These are phyloP conservation scores for Eristalis tenax DNA, from an alignment of 2,888 invertebrate species.

Conservation along the genomic window DNA sequence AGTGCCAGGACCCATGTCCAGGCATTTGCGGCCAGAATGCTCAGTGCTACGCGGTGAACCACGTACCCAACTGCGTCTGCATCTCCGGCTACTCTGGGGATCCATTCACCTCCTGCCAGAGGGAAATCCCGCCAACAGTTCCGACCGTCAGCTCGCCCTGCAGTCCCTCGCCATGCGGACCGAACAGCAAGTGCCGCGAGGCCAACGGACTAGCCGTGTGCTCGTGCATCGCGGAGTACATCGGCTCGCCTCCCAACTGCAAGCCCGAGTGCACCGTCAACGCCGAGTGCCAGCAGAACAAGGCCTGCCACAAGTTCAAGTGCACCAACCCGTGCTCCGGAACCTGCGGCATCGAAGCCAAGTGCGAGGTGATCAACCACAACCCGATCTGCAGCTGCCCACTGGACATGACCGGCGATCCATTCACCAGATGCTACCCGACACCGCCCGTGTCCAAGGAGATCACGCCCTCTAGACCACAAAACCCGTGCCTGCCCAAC, in stretches of 20 bases:
- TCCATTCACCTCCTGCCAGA: constrained; percentile 84
- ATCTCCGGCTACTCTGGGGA: constrained; percentile 87
- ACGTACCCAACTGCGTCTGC: constrained; percentile 93
- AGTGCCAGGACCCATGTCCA: constrained; percentile 93
- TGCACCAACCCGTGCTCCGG: constrained; percentile 92
- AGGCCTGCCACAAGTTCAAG: constrained; percentile 91
- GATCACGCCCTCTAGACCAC: constrained; percentile 74
- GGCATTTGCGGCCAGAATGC: constrained; percentile 92
- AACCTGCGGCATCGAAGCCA: constrained; percentile 89
- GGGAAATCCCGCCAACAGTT: constrained; percentile 75
- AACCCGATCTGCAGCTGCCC: constrained; percentile 92
- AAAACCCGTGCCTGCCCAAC: constrained; percentile 87
- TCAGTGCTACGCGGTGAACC: constrained; percentile 91
- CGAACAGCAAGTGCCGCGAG: constrained; percentile 89
- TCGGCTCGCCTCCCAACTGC: constrained; percentile 91
- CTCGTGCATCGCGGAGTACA: constrained; percentile 87
- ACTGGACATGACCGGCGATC: constrained; percentile 88
- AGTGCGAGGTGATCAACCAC: constrained; percentile 90
- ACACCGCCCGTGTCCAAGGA: constrained; percentile 76
- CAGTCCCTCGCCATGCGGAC: constrained; percentile 90
- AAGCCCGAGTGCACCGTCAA: constrained; percentile 92
- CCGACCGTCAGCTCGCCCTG: constrained; percentile 83
- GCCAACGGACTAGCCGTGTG: constrained; percentile 89
- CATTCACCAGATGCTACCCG: constrained; percentile 88
- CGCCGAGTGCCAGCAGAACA: constrained; percentile 89